Base-by-base conservation (phyloP, 2,888 invertebrate genomes). In the Amblyjoppa proteus region DNA sequence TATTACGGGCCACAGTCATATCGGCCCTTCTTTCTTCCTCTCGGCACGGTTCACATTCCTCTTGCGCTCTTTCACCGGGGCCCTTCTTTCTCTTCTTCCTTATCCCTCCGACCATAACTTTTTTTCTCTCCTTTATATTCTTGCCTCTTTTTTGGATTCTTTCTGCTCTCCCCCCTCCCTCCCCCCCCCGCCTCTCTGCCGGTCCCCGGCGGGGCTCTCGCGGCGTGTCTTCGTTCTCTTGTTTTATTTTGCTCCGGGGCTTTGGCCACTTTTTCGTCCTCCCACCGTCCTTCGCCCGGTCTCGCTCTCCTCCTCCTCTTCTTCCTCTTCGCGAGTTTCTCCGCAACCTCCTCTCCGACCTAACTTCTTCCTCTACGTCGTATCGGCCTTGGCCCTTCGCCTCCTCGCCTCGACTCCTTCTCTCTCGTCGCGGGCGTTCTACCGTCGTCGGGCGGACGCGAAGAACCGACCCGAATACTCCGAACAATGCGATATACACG, bases 311-410 rank as follows among this genome's bases (percentile, higher is more conserved):
- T 53, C n/a, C 68, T 38, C 74, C 73, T 68, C 56, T 53, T 79
- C 61, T 51, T 64, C 61, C 64, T 51, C 41, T 34, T 75, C 25
- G 41, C 78, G 38, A 69, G 25, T 34, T 64, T 34, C 80, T 84
- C 56, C 49, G 45, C 41, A 20, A 58, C 56, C 56, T 58, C 56
- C 28, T 58, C 66, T 70, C 51, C 16, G 20, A 28, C 9, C 38
- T 9, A 38, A 38, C 70, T 51, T 31, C n/a, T 20, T 41, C 45
- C 83, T 83, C 80, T 84, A 75, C 71, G 64, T 79, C 76, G 61
- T 80, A 64, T 81, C 84, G 84, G 84, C 86, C 83, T 86, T 88
- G 84, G 84, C 86, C 86, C 85, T 83, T 87, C 71, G 73, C 77
- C 58, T 77, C 41, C 61, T 64, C 66, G 71, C 70, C 77, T 81